Percentiles rank a stretch among this genome's conserved stretches.
These are phyloP conservation scores for Neomorphus geoffroyi DNA, from an alignment of 2,797 vertebrate genomes.

Conservation along the genomic window DNA sequence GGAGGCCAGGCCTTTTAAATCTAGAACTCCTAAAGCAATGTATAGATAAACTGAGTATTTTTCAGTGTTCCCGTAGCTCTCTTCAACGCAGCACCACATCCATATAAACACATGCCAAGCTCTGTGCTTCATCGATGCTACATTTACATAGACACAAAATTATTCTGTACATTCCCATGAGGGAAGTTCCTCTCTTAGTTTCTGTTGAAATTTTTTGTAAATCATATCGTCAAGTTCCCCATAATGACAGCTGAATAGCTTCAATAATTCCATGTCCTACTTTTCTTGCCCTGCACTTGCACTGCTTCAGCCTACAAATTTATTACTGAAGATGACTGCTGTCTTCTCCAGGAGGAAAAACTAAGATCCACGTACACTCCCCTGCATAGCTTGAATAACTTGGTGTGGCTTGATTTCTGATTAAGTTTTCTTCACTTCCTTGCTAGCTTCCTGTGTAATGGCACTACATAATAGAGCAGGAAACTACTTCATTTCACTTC, in stretches of 20 bases:
- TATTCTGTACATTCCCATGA: not conserved
- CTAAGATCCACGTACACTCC: not conserved
- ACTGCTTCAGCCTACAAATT: not conserved
- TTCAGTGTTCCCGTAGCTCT: not conserved
- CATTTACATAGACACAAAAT: not conserved
- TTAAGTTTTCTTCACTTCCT: not conserved
- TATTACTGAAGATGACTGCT: not conserved
- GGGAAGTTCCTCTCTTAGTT: not conserved
- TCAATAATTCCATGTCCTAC: not conserved
- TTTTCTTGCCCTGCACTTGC: not conserved
- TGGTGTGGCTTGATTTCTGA: not conserved
- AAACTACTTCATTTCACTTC: not conserved
- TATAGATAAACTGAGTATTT: not conserved
- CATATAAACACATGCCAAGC: not conserved
- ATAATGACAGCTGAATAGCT: not conserved
- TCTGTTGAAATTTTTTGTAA: not conserved
- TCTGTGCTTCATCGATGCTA: not conserved
- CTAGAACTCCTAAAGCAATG: not conserved
- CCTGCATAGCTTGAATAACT: not conserved
- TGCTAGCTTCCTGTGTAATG: not conserved
- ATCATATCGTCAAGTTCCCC: not conserved
- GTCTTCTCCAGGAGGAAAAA: not conserved
- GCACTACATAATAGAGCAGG: not conserved
- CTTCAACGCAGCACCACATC: not conserved
- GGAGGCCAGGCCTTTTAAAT: not conserved